Base-by-base conservation (phyloP, 2,113 vertebrate genomes). In the Butastur rufipennis region DNA sequence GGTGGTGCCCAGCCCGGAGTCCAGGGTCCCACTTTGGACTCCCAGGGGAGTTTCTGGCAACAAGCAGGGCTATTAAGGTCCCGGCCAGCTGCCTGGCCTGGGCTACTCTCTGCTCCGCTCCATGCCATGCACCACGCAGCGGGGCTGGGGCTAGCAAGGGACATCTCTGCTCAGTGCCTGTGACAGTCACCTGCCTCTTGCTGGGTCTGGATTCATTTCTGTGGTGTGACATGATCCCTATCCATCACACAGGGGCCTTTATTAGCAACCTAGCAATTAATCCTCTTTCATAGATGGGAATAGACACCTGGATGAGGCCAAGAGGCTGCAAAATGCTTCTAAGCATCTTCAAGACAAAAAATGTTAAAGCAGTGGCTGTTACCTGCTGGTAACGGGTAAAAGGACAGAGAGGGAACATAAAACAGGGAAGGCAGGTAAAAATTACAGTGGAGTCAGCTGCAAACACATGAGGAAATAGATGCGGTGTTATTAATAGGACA, bases 181-280 rank as follows among this genome's bases (percentile, higher is more conserved):
- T 0, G 0, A 22, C 0, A 2, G 9, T 42, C 58, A 62, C 50
- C 55, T 43, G 36, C 40, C 43, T 62, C 31, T 78, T 50, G 40
- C 32, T 55, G 36, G 70, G 42, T 65, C 65, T 70, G 55, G 31
- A 36, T 62, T 62, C 1, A 10, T 81, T 81, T 55, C 65, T 63
- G 23, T 56, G 65, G 15, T 42, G 63, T 43, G 42, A 43, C 31
- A 23, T 34, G 48, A 42, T 85, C 43, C 48, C n/a, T 79, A 9
- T 23, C 7, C 8, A 61, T 55, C 63, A 67, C 31, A n/a, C 9
- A 47, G 34, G 25, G 29, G 10, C 47, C 10, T 1, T 83, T 78
- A 47, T 32, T 61, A 73, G 31, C 59, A 91, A 47, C 31, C 11
- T 1, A 53, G 22, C 34, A 58, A 55, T 83, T 61, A 70, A 77